Conservation (phyloP, 2,113 vertebrate genomes). For the Mionectes macconnelli region DNA sequence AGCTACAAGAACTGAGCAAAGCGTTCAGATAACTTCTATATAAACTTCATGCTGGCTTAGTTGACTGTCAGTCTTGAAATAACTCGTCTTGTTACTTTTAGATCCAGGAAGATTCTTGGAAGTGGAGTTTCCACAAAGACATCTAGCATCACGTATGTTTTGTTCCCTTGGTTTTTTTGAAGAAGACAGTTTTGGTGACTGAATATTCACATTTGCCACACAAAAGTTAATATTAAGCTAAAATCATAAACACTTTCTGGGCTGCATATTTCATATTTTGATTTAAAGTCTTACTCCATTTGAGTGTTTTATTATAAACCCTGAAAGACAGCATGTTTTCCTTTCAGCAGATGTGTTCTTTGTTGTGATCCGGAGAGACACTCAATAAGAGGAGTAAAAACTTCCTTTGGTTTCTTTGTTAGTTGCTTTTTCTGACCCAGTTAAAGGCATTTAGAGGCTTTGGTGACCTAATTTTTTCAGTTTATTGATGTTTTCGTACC, state of each 20-base stretch:
- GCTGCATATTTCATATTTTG: not conserved
- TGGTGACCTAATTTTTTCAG: not conserved
- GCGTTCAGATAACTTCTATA: not conserved
- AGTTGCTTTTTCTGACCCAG: not conserved
- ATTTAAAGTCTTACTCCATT: not conserved
- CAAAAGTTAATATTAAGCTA: not conserved
- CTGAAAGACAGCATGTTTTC: not conserved
- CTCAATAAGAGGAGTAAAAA: not conserved
- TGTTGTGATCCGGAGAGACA: not conserved
- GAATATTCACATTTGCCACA: not conserved
- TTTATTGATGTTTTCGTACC: not conserved
- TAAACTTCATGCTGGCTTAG: not conserved
- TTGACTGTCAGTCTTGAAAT: not conserved
- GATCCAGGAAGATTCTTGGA: slow-evolving; percentile 53
- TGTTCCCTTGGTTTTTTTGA: not conserved
- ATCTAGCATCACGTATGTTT: slow-evolving; percentile 70
- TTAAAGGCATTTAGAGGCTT: not conserved
- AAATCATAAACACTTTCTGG: not conserved
- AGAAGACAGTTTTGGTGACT: not conserved
- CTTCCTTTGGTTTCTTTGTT: not conserved
- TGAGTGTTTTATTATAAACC: not conserved
- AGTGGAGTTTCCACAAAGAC: slow-evolving; percentile 51
- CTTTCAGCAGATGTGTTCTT: not conserved
- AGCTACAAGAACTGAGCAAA: not conserved
- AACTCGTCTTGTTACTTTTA: slow-evolving; percentile 28